These are phyloP conservation scores for Struthio camelus DNA, from an alignment of 2,113 vertebrate genomes.

Conservation along the genomic window DNA sequence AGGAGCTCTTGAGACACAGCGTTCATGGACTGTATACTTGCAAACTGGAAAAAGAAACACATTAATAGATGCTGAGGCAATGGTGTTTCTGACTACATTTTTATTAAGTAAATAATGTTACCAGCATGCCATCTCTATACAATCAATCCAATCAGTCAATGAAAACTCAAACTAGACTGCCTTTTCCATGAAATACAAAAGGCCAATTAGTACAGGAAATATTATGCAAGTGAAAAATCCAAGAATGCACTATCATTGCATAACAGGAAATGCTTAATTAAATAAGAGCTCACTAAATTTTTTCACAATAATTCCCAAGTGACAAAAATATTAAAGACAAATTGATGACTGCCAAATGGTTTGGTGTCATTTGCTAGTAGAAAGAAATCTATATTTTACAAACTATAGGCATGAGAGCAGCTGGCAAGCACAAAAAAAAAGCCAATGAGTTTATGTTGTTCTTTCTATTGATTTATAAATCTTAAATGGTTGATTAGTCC, in stretches of 20 bases:
- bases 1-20: slow-evolving; percentile 87
- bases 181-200: slow-evolving; percentile 75
- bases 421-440: slow-evolving; percentile 68
- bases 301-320: slow-evolving; percentile 79
- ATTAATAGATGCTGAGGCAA: slow-evolving; percentile 3
- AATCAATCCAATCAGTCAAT: slow-evolving; percentile 74
- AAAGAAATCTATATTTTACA: slow-evolving; percentile 71
- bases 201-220: slow-evolving; percentile 82
- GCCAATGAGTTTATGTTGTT: slow-evolving; percentile 56
- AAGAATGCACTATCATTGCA: slow-evolving; percentile 73
- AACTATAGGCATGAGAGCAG: slow-evolving; percentile 74
- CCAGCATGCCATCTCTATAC: slow-evolving; percentile 55
- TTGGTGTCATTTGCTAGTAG: slow-evolving; percentile 72
- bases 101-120: slow-evolving; percentile 61
- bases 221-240: slow-evolving; percentile 76
- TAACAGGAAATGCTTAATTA: slow-evolving; percentile 84
- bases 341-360: slow-evolving; percentile 78
- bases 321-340: slow-evolving; percentile 80
- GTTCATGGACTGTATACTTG: slow-evolving; percentile 93
- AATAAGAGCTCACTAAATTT: slow-evolving; percentile 76
- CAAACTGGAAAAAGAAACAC: slow-evolving; percentile 82
- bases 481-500: slow-evolving; percentile 65
- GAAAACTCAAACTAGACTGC: slow-evolving; percentile 73
- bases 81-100: slow-evolving; percentile 26
- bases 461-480: slow-evolving; percentile 69